phyloP scores from a whole-genome alignment of 2,888 invertebrate species.

The Pherbina coryleti region DNA sequence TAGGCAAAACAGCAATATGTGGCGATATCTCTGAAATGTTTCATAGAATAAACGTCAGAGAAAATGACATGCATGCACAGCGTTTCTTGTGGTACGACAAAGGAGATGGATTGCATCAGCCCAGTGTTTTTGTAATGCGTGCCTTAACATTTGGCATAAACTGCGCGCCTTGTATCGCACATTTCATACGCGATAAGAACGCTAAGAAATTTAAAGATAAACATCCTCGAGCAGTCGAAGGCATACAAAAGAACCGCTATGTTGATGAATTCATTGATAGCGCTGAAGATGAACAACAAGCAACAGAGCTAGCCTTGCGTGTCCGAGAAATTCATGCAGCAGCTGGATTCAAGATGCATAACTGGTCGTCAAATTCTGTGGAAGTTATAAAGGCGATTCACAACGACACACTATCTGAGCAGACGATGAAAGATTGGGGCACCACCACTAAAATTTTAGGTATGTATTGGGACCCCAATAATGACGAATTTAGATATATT shows the following conservation, averaged over 20 bases:
- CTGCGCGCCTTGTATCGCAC: constrained; percentile 42
- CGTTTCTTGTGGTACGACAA: constrained; percentile 42
- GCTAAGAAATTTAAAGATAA: neutral
- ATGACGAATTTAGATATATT: constrained; percentile 28
- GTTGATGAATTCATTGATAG: constrained; percentile 36
- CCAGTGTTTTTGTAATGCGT: constrained; percentile 37
- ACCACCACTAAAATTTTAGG: constrained; percentile 13
- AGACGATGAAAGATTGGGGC: neutral
- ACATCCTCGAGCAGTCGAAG: constrained; percentile 25
- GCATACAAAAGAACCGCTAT: constrained; percentile 26
- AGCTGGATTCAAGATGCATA: constrained; percentile 24
- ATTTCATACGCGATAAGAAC: neutral
- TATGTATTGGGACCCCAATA: constrained; percentile 29
- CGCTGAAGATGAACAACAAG: constrained; percentile 3
- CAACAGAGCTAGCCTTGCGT: neutral
- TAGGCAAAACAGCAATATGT: constrained; percentile 42
- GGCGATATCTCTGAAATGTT: constrained; percentile 49
- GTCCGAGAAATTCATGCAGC: constrained; percentile 22
- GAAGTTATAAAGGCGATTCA: constrained; percentile 15
- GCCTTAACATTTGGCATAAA: constrained; percentile 38
- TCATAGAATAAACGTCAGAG: constrained; percentile 39
- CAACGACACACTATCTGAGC: neutral
- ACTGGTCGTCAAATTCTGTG: constrained; percentile 30
- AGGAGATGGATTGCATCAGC: neutral
- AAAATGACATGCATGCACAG: constrained; percentile 43